Evolutionary conservation across 2,888 invertebrate genomes (phyloP), one percentile per base, ranked within the genome.

Genomic region (Eucera pruinosa): DNA sequence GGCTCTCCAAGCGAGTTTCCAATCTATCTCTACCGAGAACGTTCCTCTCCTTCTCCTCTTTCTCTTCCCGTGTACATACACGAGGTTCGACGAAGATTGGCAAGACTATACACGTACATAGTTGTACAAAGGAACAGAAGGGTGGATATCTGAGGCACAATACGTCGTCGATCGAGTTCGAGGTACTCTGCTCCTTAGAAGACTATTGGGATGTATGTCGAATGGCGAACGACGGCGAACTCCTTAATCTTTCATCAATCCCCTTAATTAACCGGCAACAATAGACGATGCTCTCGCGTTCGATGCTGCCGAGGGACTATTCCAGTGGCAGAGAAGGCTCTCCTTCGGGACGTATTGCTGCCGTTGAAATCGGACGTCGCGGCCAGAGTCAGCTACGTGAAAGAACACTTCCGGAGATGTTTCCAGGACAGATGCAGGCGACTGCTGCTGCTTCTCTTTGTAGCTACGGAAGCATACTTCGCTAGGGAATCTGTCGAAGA

Each of bases 261-360:
- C 86, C 83, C 85, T 89, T 89, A 90, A 90, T 90, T 90, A 90
- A 89, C 85, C 78, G 79, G 77, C 80, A 82, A 89, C 87, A 89
- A 89, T 88, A 70, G 86, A 72, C 39, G 23, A 48, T 60, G 45
- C n/a, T 0, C 54, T 54, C 75, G 69, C 57, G 69, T 83, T 78
- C 83, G 73, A 83, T 85, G 57, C 36, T 68, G 43, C 36, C 50
- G 18, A 68, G 20, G 36, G 36, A 25, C 39, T 33, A n/a, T n/a
- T n/a, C n/a, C n/a, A n/a, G n/a, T n/a, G n/a, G n/a, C n/a, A n/a
- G n/a, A n/a, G n/a, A n/a, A n/a, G n/a, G n/a, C n/a, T n/a, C n/a
- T n/a, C n/a, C n/a, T n/a, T n/a, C 52, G 50, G 54, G 58, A 77
- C 76, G 65, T 66, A 69, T 72, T 30, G 64, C 70, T 30, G 54